Evolutionary conservation across 2,797 vertebrate species (phyloP), one percentile per base, ranked within the genome.

Genomic region (Mycteria americana): DNA sequence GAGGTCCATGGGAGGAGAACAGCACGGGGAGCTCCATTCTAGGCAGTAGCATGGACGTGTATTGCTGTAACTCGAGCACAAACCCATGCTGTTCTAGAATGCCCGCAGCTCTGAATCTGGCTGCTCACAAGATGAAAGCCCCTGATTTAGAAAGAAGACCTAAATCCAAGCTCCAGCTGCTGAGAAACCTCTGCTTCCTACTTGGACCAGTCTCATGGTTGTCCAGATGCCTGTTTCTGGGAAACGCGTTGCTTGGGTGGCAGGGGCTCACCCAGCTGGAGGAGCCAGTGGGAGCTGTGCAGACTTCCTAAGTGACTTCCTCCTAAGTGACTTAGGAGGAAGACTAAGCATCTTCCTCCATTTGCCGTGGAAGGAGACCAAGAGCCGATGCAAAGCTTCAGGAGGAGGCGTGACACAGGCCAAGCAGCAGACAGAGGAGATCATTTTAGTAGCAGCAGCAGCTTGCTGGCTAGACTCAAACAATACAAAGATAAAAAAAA

Each of bases 31-130:
- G 8, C 54, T 23, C 21, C 41, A 50, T 83, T 50, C 37, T 19
- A 46, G n/a, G 16, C 51, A 9, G 23, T 17, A 31, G 5, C 59
- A 8, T 19, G 18, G 62, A 53, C 51, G 45, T 51, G 27, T 37
- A 43, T 33, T 33, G 31, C 50, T 57, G 31, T 65, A 41, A 88
- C 51, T 37, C 7, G 2, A 65, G 35, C 43, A 43, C 31, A 73
- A 64, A 27, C 13, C 35, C 59, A 43, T 0, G 0, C 33, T 46
- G 28, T 24, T 87, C 39, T 45, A 45, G 39, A 81, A 59, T 0
- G 0, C 17, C 39, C 4, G 1, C 0, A 2, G 11, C 45, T 56
- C 9, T n/a, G 35, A 48, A 30, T n/a, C 35, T 60, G 39, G 41
- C 24, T 30, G 23, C 24, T 51, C 3, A 2, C 51, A 59, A 65